Evolutionary conservation across 2,888 invertebrate species (phyloP).

Genomic region (Leptinotarsa peninsularis): DNA sequence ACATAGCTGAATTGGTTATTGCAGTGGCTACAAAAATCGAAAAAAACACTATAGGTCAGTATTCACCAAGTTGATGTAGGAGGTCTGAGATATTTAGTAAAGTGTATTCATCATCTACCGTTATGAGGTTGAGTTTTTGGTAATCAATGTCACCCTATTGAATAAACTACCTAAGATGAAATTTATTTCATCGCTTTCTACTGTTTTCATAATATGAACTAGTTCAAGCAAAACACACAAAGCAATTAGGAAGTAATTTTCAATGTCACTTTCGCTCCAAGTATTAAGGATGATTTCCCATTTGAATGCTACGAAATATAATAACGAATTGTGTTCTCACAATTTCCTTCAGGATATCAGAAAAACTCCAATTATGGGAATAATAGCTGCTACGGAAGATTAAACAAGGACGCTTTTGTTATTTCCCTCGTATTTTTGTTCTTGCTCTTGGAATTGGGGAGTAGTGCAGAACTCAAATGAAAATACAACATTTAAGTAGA

Average conservation of each 20-base stretch:
- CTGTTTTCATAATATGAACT: neutral
- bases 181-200: neutral
- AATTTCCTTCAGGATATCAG: constrained; percentile 15
- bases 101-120: too few relatives aligned
- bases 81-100: too few relatives aligned
- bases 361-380: constrained; percentile 16
- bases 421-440: constrained; percentile 3
- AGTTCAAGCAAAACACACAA: neutral
- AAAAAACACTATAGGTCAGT: too few relatives aligned
- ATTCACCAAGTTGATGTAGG: too few relatives aligned
- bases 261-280: constrained; percentile 3
- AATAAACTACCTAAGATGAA: too few relatives aligned
- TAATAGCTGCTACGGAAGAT: constrained; percentile 16
- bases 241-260: neutral
- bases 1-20: too few relatives aligned
- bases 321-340: constrained; percentile 11
- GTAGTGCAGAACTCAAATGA: neutral
- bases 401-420: constrained; percentile 14
- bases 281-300: constrained; percentile 4
- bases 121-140: too few relatives aligned
- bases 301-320: constrained; percentile 17
- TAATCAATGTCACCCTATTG: too few relatives aligned
- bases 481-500: neutral
- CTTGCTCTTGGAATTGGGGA: neutral
- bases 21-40: too few relatives aligned